phyloP scores from a whole-genome alignment of 2,888 invertebrate species.

The Oxyteleia sp. region DNA sequence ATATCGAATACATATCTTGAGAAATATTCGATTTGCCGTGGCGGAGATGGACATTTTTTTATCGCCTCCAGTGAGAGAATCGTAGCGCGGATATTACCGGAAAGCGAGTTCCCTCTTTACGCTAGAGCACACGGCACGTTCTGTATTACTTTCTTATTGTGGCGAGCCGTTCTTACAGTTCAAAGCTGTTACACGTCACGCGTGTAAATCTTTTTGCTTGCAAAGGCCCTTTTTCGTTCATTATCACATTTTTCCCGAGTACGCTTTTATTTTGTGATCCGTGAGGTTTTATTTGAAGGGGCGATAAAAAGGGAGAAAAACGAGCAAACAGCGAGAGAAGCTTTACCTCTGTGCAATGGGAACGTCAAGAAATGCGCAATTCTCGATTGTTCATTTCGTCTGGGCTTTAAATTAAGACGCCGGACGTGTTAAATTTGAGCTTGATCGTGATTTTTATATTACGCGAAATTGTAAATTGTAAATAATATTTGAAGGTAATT shows the following conservation, averaged over 20 bases:
- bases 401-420: too few relatives aligned
- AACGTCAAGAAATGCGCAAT: conserved; percentile 4
- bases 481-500: too few relatives aligned
- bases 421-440: too few relatives aligned
- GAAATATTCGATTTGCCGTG: conserved; percentile 55
- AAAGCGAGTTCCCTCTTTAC: conserved; percentile 59
- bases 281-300: conserved; percentile 38
- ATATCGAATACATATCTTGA: conserved; percentile 45
- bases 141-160: conserved; percentile 71
- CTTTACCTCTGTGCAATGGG: not conserved
- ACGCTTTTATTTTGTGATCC: conserved; percentile 39
- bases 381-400: too few relatives aligned
- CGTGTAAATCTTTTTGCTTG: conserved; percentile 64
- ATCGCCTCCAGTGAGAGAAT: conserved; percentile 61
- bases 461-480: too few relatives aligned
- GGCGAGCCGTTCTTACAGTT: conserved; percentile 63
- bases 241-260: conserved; percentile 55
- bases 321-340: not conserved
- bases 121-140: conserved; percentile 48
- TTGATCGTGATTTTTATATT: too few relatives aligned
- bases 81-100: conserved; percentile 62
- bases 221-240: conserved; percentile 55
- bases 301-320: conserved; percentile 5
- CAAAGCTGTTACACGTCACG: conserved; percentile 60
- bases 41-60: conserved; percentile 57